Percentiles rank a stretch among this genome's conserved stretches.
Evolutionary conservation across 2,113 vertebrate genomes (phyloP).

Genomic region (Albula glossodonta): DNA sequence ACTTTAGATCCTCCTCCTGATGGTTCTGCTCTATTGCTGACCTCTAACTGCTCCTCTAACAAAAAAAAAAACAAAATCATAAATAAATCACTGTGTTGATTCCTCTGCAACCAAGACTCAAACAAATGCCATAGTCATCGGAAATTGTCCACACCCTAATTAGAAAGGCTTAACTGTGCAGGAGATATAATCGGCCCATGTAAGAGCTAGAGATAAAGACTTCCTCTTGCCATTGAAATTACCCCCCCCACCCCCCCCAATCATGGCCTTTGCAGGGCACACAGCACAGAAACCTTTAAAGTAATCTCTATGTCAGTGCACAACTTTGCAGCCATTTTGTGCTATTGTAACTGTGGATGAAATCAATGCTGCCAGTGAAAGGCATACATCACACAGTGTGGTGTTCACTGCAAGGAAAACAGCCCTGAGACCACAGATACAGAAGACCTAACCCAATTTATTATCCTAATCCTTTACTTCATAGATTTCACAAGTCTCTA

Average conservation of each 20-base stretch:
- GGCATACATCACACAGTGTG: neutral
- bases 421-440: neutral
- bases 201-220: slow-evolving; percentile 32
- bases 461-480: slow-evolving; percentile 9
- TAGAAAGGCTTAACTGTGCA: slow-evolving; percentile 11
- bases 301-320: neutral
- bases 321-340: neutral
- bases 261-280: neutral
- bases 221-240: slow-evolving; percentile 26
- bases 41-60: neutral
- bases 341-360: neutral
- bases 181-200: slow-evolving; percentile 34
- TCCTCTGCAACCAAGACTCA: neutral
- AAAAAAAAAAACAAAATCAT: neutral
- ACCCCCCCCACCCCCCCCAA: neutral
- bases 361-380: neutral
- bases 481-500: slow-evolving; percentile 19
- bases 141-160: slow-evolving; percentile 34
- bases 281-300: neutral
- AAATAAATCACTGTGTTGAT: neutral
- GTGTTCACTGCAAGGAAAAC: neutral
- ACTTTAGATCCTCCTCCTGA: neutral
- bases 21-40: neutral
- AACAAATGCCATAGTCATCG: slow-evolving; percentile 38
- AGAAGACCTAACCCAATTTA: slow-evolving; percentile 10